These are phyloP conservation scores for Terebella lapidaria DNA, from an alignment of 2,888 invertebrate genomes.

Conservation along the genomic window DNA sequence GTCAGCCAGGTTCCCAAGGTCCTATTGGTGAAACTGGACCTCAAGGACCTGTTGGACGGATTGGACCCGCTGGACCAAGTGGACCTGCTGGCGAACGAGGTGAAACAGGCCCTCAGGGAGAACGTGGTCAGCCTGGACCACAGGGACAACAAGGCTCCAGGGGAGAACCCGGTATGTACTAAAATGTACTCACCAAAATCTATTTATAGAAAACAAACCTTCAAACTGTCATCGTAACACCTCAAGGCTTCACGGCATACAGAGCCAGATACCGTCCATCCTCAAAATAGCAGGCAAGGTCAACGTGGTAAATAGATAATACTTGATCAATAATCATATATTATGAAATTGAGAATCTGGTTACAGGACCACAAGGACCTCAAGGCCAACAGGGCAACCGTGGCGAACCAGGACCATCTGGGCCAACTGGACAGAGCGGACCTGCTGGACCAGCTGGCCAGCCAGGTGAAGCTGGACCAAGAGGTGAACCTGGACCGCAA, in stretches of 20 bases:
- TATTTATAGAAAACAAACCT: too few species aligned
- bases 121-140: conserved; percentile 16
- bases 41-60: conserved; percentile 16
- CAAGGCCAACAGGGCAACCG: not conserved
- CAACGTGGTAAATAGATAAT: too few species aligned
- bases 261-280: too few species aligned
- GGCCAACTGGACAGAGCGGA: conserved; percentile 16
- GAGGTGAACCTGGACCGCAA: conserved; percentile 2
- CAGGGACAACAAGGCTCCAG: not conserved
- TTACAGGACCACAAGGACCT: not conserved
- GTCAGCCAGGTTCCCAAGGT: conserved; percentile 11
- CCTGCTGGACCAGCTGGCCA: conserved; percentile 11
- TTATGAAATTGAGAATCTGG: too few species aligned
- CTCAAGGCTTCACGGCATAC: too few species aligned
- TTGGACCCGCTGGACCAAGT: conserved; percentile 15
- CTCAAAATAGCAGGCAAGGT: too few species aligned
- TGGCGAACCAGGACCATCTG: conserved; percentile 1
- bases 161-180: conserved; percentile 11
- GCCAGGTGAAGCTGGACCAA: not conserved
- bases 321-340: too few species aligned
- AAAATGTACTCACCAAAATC: not conserved
- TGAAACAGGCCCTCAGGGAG: conserved; percentile 13
- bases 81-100: conserved; percentile 15
- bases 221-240: too few species aligned
- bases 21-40: conserved; percentile 9